Evolutionary conservation across 2,888 invertebrate genomes (phyloP).

Genomic region (Coelopa pilipes): DNA sequence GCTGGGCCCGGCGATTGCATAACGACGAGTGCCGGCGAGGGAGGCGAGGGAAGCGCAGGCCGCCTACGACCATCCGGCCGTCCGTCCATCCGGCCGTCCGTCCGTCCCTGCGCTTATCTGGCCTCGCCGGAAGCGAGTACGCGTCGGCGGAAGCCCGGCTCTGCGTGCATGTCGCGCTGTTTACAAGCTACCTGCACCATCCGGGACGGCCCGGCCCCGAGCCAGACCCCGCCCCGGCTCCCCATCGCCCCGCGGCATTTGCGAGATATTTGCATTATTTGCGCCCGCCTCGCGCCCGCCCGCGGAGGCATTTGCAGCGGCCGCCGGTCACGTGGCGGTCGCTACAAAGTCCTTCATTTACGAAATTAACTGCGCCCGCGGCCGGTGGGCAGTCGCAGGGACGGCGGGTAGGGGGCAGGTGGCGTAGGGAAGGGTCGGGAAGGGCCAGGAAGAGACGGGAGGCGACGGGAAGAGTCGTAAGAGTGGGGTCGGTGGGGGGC

Average conservation of each 20-base stretch:
- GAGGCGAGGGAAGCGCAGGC: too few relatives aligned
- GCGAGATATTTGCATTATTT: background rate
- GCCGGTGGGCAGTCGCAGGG: too few relatives aligned
- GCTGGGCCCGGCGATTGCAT: background rate
- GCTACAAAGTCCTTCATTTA: conserved; percentile 7
- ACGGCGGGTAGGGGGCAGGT: too few relatives aligned
- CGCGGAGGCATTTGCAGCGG: background rate
- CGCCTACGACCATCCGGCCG: too few relatives aligned
- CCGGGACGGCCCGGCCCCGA: background rate
- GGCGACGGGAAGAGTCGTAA: too few relatives aligned
- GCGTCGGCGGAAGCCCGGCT: conserved; percentile 16
- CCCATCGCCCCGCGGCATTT: background rate
- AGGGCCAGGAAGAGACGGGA: too few relatives aligned
- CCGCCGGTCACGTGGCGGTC: background rate
- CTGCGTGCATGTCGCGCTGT: conserved; percentile 4
- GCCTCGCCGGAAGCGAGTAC: conserved; percentile 15
- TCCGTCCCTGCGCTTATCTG: conserved; percentile 14
- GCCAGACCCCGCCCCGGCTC: background rate
- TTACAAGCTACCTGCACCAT: conserved; percentile 27
- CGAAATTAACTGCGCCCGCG: conserved; percentile 4
- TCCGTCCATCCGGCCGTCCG: background rate
- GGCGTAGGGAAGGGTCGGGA: too few relatives aligned
- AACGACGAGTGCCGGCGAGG: background rate
- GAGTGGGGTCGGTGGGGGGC: too few relatives aligned
- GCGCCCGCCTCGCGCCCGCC: background rate